Evolutionary conservation across 2,113 vertebrate species (phyloP), one percentile per base, ranked within the genome.

Genomic region (Anas platyrhynchos): DNA sequence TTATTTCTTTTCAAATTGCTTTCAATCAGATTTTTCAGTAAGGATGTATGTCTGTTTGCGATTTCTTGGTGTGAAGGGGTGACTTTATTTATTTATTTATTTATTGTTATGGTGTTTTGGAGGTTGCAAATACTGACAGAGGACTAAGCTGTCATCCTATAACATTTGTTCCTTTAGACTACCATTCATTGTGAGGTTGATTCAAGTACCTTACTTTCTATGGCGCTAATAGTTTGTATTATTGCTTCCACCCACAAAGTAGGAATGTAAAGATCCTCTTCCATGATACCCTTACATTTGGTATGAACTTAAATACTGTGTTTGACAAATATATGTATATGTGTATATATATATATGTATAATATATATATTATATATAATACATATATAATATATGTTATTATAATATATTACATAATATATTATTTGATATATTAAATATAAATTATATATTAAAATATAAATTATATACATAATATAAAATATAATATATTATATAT

Each of bases 1-100:
- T 96, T 88, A 88, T 97, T 96, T 96, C 86, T 90, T 95, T 97
- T 95, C 89, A 96, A 62, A 94, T 85, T 78, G 67, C 89, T 80
- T 65, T 96, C 91, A 94, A 38, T 91, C 76, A 65, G 82, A 59
- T 91, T 94, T 97, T 91, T 95, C 76, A 93, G 68, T 31, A 88
- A 95, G 87, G 59, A 88, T 92, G 43, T 77, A 61, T 76, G 16
- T 76, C 79, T 54, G 72, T 0, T 16, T 94, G 89, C 14, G 14
- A 52, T 61, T 95, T 86, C 86, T 86, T 88, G 74, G 80, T 77
- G 59, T 97, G 72, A 93, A 74, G 62, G 54, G 86, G 92, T 43
- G 81, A 59, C 7, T 82, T 94, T 86, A 94, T 96, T 97, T 94
- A 89, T 93, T 95, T 96, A n/a, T n/a, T n/a, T n/a, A 83, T 89